Evolutionary conservation across 2,113 vertebrate species (phyloP), one percentile per base, ranked within the genome.

Genomic region (Calyptommatus sinebrachiatus): DNA sequence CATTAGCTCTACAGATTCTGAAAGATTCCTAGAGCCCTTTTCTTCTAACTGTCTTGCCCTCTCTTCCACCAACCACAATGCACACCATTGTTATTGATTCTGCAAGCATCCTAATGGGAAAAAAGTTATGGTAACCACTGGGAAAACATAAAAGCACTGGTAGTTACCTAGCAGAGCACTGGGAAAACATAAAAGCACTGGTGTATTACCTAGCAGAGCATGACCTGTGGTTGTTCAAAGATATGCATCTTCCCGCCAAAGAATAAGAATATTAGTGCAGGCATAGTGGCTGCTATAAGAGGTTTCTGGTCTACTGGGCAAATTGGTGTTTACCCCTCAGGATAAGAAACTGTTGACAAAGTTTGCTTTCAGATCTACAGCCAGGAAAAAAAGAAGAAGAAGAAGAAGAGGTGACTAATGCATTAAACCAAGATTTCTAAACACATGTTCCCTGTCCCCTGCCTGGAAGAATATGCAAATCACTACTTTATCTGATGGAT

Each of bases 361-460:
- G 20, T 0, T 0, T 5, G 12, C 53, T 28, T 88, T 82, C 79
- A 83, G 78, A 87, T 88, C 82, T 80, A 70, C 87, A 89, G 85
- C 88, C 78, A 85, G 85, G 91, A 87, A 89, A n/a, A n/a, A n/a
- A n/a, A n/a, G n/a, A n/a, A n/a, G n/a, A n/a, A 87, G 81, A 1
- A 0, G 69, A 85, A 91, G 86, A 89, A 87, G 82, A 87, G 82
- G 67, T 76, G 81, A 71, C 72, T 53, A 74, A 70, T 79, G 85
- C 73, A 78, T 84, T 79, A 86, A 87, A 88, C 83, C 71, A 85
- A 89, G 84, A 89, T 82, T 88, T 91, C 83, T 80, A 82, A 48
- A 8, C 61, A 50, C 21, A 21, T 28, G 31, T 65, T 62, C 20
- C 53, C 71, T 45, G 61, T 62, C 69, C 81, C 46, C 87, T 85